Percentiles rank a stretch among this genome's conserved stretches.
phyloP scores from a whole-genome alignment of 2,113 vertebrate species.

The Bettongia penicillata region DNA sequence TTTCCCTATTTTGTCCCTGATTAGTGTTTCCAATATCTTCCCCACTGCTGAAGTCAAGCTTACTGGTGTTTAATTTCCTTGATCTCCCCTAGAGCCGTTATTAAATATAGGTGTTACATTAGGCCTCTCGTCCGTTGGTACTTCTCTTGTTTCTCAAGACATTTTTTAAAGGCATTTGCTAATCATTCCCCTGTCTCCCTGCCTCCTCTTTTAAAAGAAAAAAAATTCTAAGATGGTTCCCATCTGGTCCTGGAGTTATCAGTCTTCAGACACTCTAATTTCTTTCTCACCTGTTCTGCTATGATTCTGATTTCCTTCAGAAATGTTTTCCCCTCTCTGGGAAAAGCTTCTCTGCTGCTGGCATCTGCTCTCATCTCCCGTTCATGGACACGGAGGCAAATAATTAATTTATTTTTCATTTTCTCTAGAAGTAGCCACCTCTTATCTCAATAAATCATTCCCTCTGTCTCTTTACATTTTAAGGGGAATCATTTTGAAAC shows the following conservation, averaged over 20 bases:
- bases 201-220: slow-evolving; percentile 31
- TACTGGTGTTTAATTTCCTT: slow-evolving; percentile 84
- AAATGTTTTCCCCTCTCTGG: slow-evolving; percentile 49
- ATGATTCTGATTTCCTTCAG: slow-evolving; percentile 18
- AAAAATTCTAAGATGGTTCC: slow-evolving; percentile 49
- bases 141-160: slow-evolving; percentile 43
- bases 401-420: slow-evolving; percentile 25
- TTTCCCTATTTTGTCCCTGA: slow-evolving; percentile 86
- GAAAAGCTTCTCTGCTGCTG: slow-evolving; percentile 19
- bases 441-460: neutral
- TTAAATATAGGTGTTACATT: slow-evolving; percentile 78
- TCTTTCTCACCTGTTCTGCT: slow-evolving; percentile 58
- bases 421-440: neutral
- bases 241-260: slow-evolving; percentile 32
- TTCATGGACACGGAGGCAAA: slow-evolving; percentile 38
- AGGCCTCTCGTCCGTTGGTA: slow-evolving; percentile 62
- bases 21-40: slow-evolving; percentile 85
- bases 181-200: slow-evolving; percentile 33
- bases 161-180: slow-evolving; percentile 69
- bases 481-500: neutral
- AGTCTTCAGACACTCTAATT: slow-evolving; percentile 6
- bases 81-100: slow-evolving; percentile 80
- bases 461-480: neutral
- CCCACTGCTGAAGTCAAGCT: slow-evolving; percentile 82
- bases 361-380: slow-evolving; percentile 32